Evolutionary conservation across 2,888 invertebrate species (phyloP).

Genomic region (Mesochorus sp.): DNA sequence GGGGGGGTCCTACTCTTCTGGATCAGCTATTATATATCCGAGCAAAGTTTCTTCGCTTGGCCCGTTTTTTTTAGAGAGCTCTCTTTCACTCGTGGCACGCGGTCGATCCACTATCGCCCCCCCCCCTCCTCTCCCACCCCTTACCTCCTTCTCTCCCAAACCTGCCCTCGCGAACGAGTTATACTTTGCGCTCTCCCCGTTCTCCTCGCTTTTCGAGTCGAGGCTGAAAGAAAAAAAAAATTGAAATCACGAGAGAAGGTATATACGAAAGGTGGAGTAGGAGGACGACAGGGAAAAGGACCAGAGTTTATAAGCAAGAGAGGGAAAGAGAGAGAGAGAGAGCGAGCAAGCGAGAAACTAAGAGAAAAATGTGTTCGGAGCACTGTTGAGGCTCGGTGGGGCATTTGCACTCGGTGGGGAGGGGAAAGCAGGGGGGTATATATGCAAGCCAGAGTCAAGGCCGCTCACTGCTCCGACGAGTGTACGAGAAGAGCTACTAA

Average conservation of each 20-base stretch:
- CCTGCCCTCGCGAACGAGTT: conserved; percentile 59
- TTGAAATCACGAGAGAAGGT: conserved; percentile 17
- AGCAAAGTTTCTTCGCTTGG: neutral
- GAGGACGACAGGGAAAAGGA: conserved; percentile 16
- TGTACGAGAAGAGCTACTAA: conserved; percentile 75
- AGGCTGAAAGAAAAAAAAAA: conserved; percentile 26
- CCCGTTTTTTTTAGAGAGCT: neutral
- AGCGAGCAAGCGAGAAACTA: conserved; percentile 8
- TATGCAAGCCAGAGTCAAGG: conserved; percentile 85
- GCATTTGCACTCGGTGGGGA: conserved; percentile 62
- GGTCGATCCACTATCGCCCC: neutral
- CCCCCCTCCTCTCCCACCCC: neutral
- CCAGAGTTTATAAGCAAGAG: conserved; percentile 4
- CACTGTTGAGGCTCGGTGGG: conserved; percentile 29
- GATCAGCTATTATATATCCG: neutral
- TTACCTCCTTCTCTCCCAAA: too few species aligned
- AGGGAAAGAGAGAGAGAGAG: conserved; percentile 3
- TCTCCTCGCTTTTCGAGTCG: conserved; percentile 1
- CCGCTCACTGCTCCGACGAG: conserved; percentile 88
- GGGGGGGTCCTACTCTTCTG: too few species aligned
- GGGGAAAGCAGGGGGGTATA: conserved; percentile 55
- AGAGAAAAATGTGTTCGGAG: conserved; percentile 34
- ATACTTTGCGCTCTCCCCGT: conserved; percentile 27
- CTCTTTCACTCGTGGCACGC: neutral
- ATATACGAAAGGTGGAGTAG: conserved; percentile 43